Evolutionary conservation across 1,140 invertebrate species (phyloP).

Genomic region (Drosophila lowei): DNA sequence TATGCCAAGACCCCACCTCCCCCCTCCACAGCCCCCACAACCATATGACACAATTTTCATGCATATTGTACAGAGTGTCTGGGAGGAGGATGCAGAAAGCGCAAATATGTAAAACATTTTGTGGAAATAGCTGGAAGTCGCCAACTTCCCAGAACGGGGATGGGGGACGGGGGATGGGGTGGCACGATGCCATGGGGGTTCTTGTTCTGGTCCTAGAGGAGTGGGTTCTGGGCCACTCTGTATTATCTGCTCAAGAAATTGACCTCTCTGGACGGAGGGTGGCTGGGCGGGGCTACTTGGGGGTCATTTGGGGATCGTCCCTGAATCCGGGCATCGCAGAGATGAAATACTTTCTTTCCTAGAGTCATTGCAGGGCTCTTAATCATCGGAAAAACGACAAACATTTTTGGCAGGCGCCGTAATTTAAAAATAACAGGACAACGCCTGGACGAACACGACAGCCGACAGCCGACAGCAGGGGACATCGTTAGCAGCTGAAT

Average conservation of each 20-base stretch:
- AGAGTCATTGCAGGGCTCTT: slow-evolving; percentile 34
- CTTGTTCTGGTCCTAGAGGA: neutral
- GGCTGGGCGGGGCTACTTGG: slow-evolving; percentile 5
- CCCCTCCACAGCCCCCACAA: too few species aligned
- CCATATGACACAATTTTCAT: slow-evolving; percentile 34
- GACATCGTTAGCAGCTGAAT: slow-evolving; percentile 44
- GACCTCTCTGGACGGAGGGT: slow-evolving; percentile 7
- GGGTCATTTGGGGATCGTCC: neutral
- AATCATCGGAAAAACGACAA: slow-evolving; percentile 42
- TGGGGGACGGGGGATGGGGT: slow-evolving; percentile 13
- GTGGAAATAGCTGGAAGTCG: slow-evolving; percentile 55
- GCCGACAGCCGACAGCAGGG: neutral
- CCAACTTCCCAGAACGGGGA: slow-evolving; percentile 31
- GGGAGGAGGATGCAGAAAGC: slow-evolving; percentile 42
- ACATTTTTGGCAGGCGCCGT: slow-evolving; percentile 46
- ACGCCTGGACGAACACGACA: slow-evolving; percentile 11
- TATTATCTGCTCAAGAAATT: slow-evolving; percentile 42
- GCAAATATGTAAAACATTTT: slow-evolving; percentile 72
- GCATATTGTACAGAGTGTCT: slow-evolving; percentile 15
- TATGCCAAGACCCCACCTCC: slow-evolving; percentile 24
- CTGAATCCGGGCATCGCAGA: neutral
- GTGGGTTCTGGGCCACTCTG: too few species aligned
- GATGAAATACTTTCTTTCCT: slow-evolving; percentile 20
- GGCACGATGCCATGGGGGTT: neutral
- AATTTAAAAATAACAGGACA: slow-evolving; percentile 42